Conservation (phyloP, 2,113 vertebrate species). For the Pristiophorus japonicus region DNA sequence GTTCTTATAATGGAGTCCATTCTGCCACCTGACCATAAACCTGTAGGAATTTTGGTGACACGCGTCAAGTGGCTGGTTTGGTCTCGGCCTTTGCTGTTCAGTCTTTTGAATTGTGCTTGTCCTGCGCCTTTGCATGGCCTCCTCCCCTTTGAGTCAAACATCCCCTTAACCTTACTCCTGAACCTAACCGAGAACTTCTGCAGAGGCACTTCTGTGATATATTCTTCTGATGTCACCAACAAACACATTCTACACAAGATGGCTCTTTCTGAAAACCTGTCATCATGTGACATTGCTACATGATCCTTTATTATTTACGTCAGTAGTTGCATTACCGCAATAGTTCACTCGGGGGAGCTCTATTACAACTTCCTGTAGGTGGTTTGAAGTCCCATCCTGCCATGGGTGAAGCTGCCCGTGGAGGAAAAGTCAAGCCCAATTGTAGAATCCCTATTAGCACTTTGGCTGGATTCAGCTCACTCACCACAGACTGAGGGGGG, state of each 20-base stretch:
- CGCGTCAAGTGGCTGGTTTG: neutral
- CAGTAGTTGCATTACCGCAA: too few relatives aligned
- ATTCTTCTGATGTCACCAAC: too few relatives aligned
- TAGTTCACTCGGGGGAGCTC: too few relatives aligned
- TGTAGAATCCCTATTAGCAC: neutral
- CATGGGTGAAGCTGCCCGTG: neutral
- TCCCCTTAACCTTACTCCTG: neutral
- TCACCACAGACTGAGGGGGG: neutral
- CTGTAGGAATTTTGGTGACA: neutral
- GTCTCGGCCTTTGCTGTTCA: neutral
- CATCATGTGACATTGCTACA: too few relatives aligned
- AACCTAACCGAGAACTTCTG: neutral
- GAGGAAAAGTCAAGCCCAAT: neutral
- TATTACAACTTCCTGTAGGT: neutral
- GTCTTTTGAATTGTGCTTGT: neutral
- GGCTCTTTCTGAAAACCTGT: too few relatives aligned
- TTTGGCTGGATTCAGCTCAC: neutral
- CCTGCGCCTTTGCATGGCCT: neutral
- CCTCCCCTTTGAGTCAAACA: neutral
- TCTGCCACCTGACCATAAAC: neutral
- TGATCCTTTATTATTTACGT: too few relatives aligned
- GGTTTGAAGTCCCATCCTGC: neutral
- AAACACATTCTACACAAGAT: too few relatives aligned
- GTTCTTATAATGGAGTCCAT: neutral
- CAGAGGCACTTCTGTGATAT: neutral